Conservation (phyloP, 2,888 invertebrate species). For the Vanessa cardui region DNA sequence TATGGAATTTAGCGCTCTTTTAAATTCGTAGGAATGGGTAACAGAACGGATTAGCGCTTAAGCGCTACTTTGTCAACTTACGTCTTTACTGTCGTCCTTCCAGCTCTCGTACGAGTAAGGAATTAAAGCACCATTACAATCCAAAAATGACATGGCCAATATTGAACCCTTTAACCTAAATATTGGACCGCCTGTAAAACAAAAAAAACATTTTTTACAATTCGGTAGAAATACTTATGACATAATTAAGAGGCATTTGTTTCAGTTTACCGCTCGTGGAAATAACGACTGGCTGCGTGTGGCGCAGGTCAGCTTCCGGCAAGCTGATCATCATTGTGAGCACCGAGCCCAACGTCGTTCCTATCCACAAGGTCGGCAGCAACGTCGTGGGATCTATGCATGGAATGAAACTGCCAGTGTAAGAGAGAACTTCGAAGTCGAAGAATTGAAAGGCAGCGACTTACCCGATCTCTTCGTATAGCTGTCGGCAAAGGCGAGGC, state of each 20-base stretch:
- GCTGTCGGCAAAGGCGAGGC: constrained; percentile 97
- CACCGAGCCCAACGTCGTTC: constrained; percentile 98
- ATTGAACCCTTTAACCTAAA: constrained; percentile 98
- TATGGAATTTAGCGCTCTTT: no score
- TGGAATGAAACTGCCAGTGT: background rate
- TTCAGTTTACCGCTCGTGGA: constrained; percentile 89
- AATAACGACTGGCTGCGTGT: constrained; percentile 93
- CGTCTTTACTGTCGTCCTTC: constrained; percentile 92
- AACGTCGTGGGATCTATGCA: constrained; percentile 90
- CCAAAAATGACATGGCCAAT: constrained; percentile 96
- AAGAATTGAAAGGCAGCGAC: constrained; percentile 43
- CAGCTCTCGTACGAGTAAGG: constrained; percentile 95
- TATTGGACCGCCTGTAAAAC: constrained; percentile 92
- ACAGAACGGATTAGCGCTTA: no score
- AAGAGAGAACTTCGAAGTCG: background rate
- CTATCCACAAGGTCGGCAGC: constrained; percentile 97
- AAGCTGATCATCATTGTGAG: constrained; percentile 95
- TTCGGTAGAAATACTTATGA: constrained; percentile 12
- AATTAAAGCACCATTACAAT: constrained; percentile 96
- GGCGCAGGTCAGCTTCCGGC: constrained; percentile 90
- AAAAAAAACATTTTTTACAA: constrained; percentile 1
- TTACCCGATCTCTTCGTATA: constrained; percentile 97
- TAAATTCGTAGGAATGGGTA: no score
- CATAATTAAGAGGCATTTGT: background rate
- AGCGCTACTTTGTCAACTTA: constrained; percentile 49